Conservation (phyloP, 2,888 invertebrate species). For the Dynastes tityus region DNA sequence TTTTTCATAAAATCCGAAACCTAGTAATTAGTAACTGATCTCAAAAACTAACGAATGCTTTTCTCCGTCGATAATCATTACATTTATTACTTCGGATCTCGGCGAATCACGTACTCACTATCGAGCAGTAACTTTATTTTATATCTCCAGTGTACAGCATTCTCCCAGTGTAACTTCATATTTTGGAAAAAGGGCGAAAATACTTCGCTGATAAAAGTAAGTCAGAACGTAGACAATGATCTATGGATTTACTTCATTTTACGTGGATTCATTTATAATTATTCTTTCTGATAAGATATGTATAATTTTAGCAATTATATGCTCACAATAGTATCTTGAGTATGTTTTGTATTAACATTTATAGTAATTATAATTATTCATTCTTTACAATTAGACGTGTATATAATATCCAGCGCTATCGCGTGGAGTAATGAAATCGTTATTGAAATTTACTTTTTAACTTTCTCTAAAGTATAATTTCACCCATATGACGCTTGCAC, state of each 20-base stretch:
- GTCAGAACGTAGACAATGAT: neutral
- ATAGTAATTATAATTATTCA: neutral
- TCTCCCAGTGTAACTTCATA: too few relatives aligned
- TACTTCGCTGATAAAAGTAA: neutral
- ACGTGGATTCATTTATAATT: constrained; percentile 9
- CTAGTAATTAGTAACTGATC: too few relatives aligned
- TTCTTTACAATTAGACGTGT: neutral
- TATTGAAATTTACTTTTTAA: constrained; percentile 42
- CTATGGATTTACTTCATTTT: constrained; percentile 8
- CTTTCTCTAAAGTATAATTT: constrained; percentile 36
- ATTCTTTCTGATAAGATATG: constrained; percentile 7
- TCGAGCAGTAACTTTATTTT: too few relatives aligned
- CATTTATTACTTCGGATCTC: too few relatives aligned
- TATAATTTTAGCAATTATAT: neutral
- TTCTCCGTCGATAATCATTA: too few relatives aligned
- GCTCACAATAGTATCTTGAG: neutral
- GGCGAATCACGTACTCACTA: too few relatives aligned
- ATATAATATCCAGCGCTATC: neutral
- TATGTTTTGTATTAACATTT: neutral
- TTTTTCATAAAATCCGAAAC: too few relatives aligned
- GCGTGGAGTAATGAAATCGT: constrained; percentile 19
- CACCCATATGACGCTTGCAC: constrained; percentile 4
- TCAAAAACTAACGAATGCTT: too few relatives aligned
- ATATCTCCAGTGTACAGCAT: too few relatives aligned
- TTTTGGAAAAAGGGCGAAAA: neutral